phyloP scores from a whole-genome alignment of 2,797 vertebrate species.

The Chromis chromis region DNA sequence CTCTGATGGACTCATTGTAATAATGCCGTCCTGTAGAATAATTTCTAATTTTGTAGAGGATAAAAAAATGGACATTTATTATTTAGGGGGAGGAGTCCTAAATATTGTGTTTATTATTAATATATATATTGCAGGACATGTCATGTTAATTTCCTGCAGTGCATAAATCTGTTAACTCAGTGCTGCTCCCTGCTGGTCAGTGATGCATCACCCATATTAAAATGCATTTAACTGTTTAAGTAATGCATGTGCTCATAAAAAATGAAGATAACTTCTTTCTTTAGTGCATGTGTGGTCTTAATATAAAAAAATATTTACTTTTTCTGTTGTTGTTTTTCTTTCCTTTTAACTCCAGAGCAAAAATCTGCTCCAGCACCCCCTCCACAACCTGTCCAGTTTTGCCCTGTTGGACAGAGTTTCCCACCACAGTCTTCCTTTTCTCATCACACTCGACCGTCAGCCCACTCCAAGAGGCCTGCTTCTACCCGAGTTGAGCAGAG shows the following conservation, averaged over 20 bases:
- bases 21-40: background rate
- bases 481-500: conserved; percentile 41
- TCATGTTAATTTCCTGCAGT: background rate
- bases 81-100: background rate
- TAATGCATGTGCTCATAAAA: background rate
- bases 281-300: background rate
- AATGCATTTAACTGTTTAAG: background rate
- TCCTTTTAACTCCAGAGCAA: conserved; percentile 72
- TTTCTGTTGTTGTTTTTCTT: background rate
- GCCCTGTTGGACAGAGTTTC: conserved; percentile 71
- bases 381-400: conserved; percentile 60
- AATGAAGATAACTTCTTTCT: background rate
- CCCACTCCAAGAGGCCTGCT: conserved; percentile 64
- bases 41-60: conserved; percentile 2
- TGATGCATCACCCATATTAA: background rate
- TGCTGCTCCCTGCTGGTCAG: conserved; percentile 69
- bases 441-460: conserved; percentile 40
- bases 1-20: background rate
- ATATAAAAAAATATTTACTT: background rate
- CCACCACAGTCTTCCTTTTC: conserved; percentile 53
- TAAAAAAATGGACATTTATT: background rate
- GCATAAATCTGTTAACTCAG: background rate
- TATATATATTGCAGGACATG: background rate
- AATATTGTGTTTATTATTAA: background rate
- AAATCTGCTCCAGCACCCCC: conserved; percentile 54